These are phyloP conservation scores for Aphelocoma coerulescens DNA, from an alignment of 2,113 vertebrate species.

Conservation along the genomic window DNA sequence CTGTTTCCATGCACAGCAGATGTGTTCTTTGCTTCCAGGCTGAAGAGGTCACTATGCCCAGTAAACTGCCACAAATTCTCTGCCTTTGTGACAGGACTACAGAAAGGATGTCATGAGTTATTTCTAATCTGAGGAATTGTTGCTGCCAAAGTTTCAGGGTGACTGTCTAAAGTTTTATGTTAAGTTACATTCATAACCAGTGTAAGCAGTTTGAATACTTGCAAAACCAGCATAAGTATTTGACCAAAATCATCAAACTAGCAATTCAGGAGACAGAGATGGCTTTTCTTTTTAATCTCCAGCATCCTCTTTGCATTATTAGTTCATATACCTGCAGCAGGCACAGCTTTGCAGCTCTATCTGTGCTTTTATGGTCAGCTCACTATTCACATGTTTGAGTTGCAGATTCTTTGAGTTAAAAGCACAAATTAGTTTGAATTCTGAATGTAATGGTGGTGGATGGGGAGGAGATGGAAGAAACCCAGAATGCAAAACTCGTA, in stretches of 20 bases:
- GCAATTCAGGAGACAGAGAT: neutral
- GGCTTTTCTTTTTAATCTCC: neutral
- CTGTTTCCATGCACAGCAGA: neutral
- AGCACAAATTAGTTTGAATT: neutral
- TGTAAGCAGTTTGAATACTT: neutral
- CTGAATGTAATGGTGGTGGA: neutral
- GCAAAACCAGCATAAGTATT: neutral
- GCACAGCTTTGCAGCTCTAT: neutral
- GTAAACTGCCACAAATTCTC: neutral
- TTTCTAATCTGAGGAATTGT: neutral
- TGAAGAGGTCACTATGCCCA: neutral
- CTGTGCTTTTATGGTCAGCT: neutral
- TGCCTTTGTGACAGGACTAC: neutral
- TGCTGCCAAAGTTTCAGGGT: neutral
- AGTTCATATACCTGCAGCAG: neutral
- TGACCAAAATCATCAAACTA: neutral
- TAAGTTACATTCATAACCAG: neutral
- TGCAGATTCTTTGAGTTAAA: neutral
- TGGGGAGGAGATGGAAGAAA: neutral
- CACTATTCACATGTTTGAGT: neutral
- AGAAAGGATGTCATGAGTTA: neutral
- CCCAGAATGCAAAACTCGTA: neutral
- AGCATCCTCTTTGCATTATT: neutral
- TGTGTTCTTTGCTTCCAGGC: neutral
- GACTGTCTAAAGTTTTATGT: neutral